These are phyloP conservation scores for Thereva unica DNA, from an alignment of 2,888 invertebrate genomes.

Conservation along the genomic window DNA sequence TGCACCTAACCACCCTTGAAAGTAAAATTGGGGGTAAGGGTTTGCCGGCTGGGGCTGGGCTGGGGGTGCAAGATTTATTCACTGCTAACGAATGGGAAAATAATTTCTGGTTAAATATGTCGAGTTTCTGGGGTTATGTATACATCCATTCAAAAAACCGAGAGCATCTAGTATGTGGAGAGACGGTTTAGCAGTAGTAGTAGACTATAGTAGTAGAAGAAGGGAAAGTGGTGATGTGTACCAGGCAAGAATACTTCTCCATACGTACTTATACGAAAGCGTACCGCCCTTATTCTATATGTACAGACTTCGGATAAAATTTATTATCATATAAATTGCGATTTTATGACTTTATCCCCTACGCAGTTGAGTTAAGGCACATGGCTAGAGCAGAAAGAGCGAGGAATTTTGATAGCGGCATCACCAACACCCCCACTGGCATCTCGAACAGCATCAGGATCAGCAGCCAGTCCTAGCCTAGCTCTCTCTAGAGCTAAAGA, in stretches of 20 bases:
- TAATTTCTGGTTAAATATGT: conserved; percentile 38
- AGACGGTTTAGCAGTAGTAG: no score
- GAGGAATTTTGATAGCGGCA: conserved; percentile 25
- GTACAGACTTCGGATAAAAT: conserved; percentile 27
- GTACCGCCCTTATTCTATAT: conserved; percentile 1
- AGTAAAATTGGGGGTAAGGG: no score
- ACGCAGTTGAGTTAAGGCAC: conserved; percentile 12
- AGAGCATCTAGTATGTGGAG: neutral
- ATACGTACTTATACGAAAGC: no score
- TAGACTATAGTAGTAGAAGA: no score
- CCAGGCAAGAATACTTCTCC: no score
- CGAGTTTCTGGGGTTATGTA: neutral
- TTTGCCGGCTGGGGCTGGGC: no score
- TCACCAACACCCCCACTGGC: neutral
- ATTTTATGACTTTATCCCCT: conserved; percentile 39
- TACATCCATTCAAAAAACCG: neutral
- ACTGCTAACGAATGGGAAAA: conserved; percentile 37
- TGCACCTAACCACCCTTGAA: no score
- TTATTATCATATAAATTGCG: conserved; percentile 40
- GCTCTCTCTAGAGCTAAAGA: no score
- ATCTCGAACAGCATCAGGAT: neutral
- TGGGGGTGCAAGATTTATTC: conserved; percentile 10
- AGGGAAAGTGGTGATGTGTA: no score
- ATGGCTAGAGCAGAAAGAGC: conserved; percentile 4
- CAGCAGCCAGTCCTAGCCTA: no score